A percentile compares a stretch with the other conserved stretches of the same genome.
Conservation (phyloP, 37 sponge, comb jelly and placozoan species). For the Axinella damicornis region DNA sequence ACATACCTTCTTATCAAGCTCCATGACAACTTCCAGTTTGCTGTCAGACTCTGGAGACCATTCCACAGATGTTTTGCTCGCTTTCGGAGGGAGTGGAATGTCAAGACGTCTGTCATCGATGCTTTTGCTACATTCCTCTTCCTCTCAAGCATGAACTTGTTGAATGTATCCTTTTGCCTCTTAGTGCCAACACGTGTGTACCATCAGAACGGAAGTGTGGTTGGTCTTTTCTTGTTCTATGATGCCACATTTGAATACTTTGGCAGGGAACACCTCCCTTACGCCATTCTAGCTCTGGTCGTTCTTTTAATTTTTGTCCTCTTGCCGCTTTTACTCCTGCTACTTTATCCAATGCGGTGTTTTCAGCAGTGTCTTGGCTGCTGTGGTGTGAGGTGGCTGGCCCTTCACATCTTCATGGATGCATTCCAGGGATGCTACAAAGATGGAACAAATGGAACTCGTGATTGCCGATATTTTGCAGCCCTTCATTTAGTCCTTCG, state of each 20-base stretch:
- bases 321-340: slow-evolving; percentile 49
- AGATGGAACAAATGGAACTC: slow-evolving; percentile 51
- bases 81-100: neutral
- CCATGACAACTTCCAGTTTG: neutral
- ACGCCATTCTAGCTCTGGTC: slow-evolving; percentile 20
- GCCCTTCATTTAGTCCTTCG: slow-evolving; percentile 46
- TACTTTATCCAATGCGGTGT: slow-evolving; percentile 8
- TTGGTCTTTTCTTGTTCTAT: slow-evolving; percentile 21
- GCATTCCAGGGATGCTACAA: slow-evolving; percentile 63
- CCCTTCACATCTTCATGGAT: slow-evolving; percentile 37
- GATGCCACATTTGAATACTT: slow-evolving; percentile 36
- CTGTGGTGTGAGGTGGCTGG: neutral
- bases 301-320: slow-evolving; percentile 9
- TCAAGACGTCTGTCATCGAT: slow-evolving; percentile 43
- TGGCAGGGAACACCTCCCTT: slow-evolving; percentile 24
- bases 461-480: slow-evolving; percentile 61
- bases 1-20: slow-evolving; percentile 19
- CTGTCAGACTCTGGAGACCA: too few relatives aligned
- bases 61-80: too few relatives aligned
- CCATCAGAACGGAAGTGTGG: neutral
- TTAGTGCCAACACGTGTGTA: slow-evolving; percentile 21
- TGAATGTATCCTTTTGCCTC: slow-evolving; percentile 18
- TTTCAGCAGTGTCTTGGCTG: neutral
- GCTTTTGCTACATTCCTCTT: slow-evolving; percentile 65
- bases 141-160: slow-evolving; percentile 61